Evolutionary conservation across 1,140 invertebrate genomes (phyloP).

Genomic region (Ips typographus): DNA sequence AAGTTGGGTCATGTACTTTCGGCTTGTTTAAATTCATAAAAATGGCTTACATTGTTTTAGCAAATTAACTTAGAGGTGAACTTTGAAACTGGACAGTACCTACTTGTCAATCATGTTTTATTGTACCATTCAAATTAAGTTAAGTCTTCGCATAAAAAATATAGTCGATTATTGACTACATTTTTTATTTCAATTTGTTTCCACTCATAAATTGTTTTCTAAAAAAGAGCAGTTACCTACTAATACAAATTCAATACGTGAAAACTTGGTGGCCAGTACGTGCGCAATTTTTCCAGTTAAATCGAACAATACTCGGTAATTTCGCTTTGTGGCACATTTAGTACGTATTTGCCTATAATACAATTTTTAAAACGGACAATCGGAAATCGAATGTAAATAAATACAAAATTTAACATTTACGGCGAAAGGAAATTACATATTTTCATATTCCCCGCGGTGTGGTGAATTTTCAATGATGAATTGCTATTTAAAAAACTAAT

Average conservation of each 20-base stretch:
- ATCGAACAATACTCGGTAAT: conserved; percentile 10
- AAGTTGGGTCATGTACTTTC: too few species aligned
- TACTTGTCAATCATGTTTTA: too few species aligned
- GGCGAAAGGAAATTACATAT: too few species aligned
- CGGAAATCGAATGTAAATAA: conserved; percentile 3
- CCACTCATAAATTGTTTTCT: too few species aligned
- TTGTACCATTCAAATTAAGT: too few species aligned
- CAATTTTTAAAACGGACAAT: conserved; percentile 3
- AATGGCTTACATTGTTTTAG: too few species aligned
- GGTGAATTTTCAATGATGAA: neutral
- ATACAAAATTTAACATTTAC: neutral
- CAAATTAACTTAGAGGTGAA: too few species aligned
- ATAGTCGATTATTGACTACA: too few species aligned
- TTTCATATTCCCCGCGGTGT: neutral
- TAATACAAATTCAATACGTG: neutral
- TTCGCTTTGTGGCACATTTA: conserved; percentile 1
- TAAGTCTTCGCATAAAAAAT: too few species aligned
- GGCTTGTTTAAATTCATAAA: too few species aligned
- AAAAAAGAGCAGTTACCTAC: neutral
- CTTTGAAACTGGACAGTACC: too few species aligned
- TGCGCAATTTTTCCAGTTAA: neutral
- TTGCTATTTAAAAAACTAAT: conserved; percentile 1
- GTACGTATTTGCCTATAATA: neutral
- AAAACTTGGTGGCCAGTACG: conserved; percentile 1
- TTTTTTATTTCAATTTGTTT: too few species aligned